Percentiles rank a stretch among this genome's conserved stretches.
phyloP scores from a whole-genome alignment of 2,888 invertebrate genomes.

The Oxyscelio sp. region DNA sequence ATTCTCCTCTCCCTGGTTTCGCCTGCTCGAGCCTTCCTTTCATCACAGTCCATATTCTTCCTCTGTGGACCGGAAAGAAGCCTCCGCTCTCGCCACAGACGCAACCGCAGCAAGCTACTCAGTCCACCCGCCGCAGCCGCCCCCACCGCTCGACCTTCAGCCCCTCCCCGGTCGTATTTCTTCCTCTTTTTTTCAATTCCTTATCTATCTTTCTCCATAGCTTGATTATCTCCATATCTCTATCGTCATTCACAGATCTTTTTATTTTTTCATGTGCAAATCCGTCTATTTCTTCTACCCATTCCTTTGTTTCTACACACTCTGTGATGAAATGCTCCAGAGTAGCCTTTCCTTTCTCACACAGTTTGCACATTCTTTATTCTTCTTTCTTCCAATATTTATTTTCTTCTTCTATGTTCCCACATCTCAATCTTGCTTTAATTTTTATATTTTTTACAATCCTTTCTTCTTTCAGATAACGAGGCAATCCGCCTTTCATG shows the following conservation, averaged over 20 bases:
- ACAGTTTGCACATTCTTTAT: neutral
- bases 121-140: neutral
- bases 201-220: neutral
- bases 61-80: too few relatives aligned
- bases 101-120: neutral
- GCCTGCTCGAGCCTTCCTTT: too few relatives aligned
- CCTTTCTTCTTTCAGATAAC: conserved; percentile 20
- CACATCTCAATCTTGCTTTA: conserved; percentile 46
- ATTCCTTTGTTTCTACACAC: conserved; percentile 35
- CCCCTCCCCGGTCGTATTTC: neutral
- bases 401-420: too few relatives aligned
- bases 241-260: neutral
- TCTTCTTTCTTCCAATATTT: conserved; percentile 16
- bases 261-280: neutral
- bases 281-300: conserved; percentile 29
- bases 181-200: neutral
- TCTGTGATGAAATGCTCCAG: conserved; percentile 5
- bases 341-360: neutral
- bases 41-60: too few relatives aligned
- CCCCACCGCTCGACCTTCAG: neutral
- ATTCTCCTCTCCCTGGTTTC: too few relatives aligned
- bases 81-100: too few relatives aligned
- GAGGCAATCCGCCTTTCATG: neutral
- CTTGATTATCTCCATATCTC: neutral
- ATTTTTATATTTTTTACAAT: conserved; percentile 1